phyloP scores from a whole-genome alignment of 2,113 vertebrate genomes.

The Jacana jacana region DNA sequence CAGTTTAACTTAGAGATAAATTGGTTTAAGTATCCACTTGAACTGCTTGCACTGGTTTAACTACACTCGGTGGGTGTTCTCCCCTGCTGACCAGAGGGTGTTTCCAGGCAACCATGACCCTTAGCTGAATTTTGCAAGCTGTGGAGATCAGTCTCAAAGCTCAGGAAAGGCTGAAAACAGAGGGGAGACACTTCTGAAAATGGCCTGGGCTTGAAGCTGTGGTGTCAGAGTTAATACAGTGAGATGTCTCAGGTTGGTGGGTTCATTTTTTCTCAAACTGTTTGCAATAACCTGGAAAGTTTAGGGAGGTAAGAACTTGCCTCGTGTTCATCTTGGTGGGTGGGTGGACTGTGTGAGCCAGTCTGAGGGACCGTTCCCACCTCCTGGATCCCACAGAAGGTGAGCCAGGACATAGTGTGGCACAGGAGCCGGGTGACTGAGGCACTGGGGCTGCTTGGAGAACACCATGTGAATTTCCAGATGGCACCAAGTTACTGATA shows the following conservation, averaged over 20 bases:
- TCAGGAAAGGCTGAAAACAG: background rate
- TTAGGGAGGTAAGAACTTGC: background rate
- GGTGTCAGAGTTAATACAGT: background rate
- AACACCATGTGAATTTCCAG: background rate
- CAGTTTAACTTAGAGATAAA: background rate
- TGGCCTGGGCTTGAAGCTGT: background rate
- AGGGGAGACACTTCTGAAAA: background rate
- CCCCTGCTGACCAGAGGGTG: background rate
- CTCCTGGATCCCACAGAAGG: background rate
- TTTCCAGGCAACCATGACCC: background rate
- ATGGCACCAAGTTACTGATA: background rate
- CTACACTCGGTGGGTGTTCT: background rate
- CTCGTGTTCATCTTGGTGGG: background rate
- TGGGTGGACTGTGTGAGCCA: background rate
- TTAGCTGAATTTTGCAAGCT: background rate
- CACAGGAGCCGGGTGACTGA: background rate
- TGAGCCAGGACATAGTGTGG: rapidly evolving
- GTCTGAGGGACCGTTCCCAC: background rate
- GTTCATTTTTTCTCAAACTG: background rate
- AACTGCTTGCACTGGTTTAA: conserved; percentile 2
- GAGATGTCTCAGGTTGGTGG: background rate
- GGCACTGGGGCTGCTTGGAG: background rate
- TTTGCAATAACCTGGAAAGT: background rate
- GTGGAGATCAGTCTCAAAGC: background rate
- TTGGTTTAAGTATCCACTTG: background rate